phyloP scores from a whole-genome alignment of 2,888 invertebrate species.

The Eupithecia inturbata region DNA sequence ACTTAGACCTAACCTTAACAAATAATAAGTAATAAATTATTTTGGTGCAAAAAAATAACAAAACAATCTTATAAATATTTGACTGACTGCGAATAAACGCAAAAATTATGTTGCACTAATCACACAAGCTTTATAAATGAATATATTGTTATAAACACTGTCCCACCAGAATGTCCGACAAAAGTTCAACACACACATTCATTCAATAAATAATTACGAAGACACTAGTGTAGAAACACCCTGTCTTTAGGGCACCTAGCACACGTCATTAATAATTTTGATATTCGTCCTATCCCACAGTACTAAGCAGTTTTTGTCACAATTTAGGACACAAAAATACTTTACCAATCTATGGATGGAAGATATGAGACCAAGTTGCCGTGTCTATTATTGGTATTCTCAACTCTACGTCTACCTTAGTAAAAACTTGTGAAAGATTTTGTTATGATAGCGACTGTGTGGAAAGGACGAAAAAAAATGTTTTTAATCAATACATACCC shows the following conservation, averaged over 20 bases:
- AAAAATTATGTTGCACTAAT: slow-evolving; percentile 73
- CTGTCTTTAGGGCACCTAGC: slow-evolving; percentile 68
- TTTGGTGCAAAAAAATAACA: slow-evolving; percentile 76
- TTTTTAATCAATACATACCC: slow-evolving; percentile 34
- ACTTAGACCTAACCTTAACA: slow-evolving; percentile 78
- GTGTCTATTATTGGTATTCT: background rate
- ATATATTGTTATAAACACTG: slow-evolving; percentile 53
- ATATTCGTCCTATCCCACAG: slow-evolving; percentile 42
- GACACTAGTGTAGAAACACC: slow-evolving; percentile 67
- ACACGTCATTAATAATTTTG: slow-evolving; percentile 69
- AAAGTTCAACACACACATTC: slow-evolving; percentile 71
- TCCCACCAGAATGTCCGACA: slow-evolving; percentile 50
- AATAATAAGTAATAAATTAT: slow-evolving; percentile 70
- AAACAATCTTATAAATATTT: slow-evolving; percentile 66
- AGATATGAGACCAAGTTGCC: background rate
- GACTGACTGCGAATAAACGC: slow-evolving; percentile 75
- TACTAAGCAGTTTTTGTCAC: background rate
- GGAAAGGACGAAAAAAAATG: slow-evolving; percentile 42
- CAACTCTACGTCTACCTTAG: background rate
- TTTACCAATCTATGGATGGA: background rate
- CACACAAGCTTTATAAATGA: slow-evolving; percentile 77
- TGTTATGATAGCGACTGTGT: background rate
- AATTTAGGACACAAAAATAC: slow-evolving; percentile 7
- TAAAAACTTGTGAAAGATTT: background rate
- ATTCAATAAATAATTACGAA: slow-evolving; percentile 81